Base-by-base conservation (phyloP, 2,888 invertebrate genomes). In the Morpho deidamia region DNA sequence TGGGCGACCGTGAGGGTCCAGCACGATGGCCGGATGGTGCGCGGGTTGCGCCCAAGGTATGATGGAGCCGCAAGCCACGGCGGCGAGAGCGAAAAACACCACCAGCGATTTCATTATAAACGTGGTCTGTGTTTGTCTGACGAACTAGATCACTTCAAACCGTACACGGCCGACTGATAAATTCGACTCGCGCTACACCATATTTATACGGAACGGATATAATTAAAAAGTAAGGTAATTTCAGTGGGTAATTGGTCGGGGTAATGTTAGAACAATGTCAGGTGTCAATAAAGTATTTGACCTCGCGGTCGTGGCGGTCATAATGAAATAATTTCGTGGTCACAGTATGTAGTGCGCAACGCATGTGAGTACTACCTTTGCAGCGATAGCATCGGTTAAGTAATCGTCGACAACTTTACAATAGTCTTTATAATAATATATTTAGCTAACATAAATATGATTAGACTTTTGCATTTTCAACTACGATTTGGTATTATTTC, bases 51-150 rank as follows among this genome's bases (percentile, higher is more conserved):
- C 89, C 72, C 75, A 68, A 59, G 76, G 83, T 70, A 84, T 77
- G 74, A 78, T 70, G 44, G 90, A 90, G 69, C 92, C 92, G 71
- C 88, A 89, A 58, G 90, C 92, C 73, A 92, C 83, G 63, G 92
- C 90, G 72, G 90, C 81, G 62, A 93, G 81, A 83, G 91, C 91
- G 81, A 91, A 91, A 79, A 93, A 91, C 83, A 92, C 92, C 90
- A 92, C 91, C 91, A 90, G 74, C 86, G 87, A 74, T 74, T 77
- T 77, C 84, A 85, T 86, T 63, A 48, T 66, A 65, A 71, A 70
- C 74, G 76, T 79, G 83, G 83, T 84, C 85, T 85, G 85, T 85
- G 83, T 72, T 73, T 69, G 60, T 67, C 68, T 71, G 73, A 70
- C 74, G 72, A 74, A 75, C 71, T 67, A 71, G 75, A 80, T 78